Evolutionary conservation across 2,888 invertebrate genomes (phyloP).

Genomic region (Acleris cristana): DNA sequence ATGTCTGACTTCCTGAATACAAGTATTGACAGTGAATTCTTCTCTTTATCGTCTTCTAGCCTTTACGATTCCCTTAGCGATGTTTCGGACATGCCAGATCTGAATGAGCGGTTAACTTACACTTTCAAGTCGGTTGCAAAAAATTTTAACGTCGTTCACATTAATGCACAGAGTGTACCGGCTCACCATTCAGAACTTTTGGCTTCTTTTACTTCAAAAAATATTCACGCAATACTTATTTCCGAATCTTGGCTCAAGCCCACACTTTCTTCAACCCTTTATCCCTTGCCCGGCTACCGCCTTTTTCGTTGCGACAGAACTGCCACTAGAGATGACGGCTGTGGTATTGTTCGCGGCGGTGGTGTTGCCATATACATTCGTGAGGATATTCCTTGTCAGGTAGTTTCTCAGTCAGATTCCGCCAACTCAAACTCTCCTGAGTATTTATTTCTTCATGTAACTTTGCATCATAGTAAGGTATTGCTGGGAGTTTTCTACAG

Average conservation of each 20-base stretch:
- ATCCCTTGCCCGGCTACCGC: constrained; percentile 26
- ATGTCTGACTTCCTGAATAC: constrained; percentile 1
- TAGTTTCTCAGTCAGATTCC: constrained; percentile 1
- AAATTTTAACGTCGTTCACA: constrained; percentile 29
- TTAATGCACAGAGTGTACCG: constrained; percentile 29
- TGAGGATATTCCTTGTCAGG: constrained; percentile 11
- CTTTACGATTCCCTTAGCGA: constrained; percentile 9
- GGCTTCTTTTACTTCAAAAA: constrained; percentile 8
- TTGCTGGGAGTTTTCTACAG: constrained; percentile 32
- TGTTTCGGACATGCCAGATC: constrained; percentile 1
- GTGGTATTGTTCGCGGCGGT: too few species aligned
- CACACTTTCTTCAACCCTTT: constrained; percentile 23
- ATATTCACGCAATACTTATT: not conserved
- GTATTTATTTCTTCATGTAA: constrained; percentile 25
- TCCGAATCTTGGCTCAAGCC: constrained; percentile 36
- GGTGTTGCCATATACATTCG: not conserved
- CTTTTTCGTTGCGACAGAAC: too few species aligned
- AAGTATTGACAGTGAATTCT: not conserved
- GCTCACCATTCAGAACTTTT: constrained; percentile 26
- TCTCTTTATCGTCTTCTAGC: constrained; percentile 9
- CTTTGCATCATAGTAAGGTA: constrained; percentile 22
- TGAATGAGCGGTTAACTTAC: not conserved
- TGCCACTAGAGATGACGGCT: too few species aligned
- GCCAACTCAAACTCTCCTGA: constrained; percentile 7
- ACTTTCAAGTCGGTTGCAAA: not conserved